Percentiles rank a stretch among this genome's conserved stretches.
phyloP scores from a whole-genome alignment of 1,140 invertebrate genomes.

The Globodera ellingtonae region DNA sequence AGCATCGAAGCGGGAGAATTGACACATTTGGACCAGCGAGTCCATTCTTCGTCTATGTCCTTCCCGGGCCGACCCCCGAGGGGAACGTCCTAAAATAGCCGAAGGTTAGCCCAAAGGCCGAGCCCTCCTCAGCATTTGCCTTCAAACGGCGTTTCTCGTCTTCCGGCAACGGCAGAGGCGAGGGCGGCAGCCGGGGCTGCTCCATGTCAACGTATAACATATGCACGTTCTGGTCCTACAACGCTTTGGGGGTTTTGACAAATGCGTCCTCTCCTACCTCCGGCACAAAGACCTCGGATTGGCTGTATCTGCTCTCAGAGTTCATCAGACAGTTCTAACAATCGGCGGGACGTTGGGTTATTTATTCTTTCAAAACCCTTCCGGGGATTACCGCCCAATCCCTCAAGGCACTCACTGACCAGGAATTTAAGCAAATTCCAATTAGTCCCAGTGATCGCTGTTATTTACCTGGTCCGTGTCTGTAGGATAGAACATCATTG shows the following conservation, averaged over 20 bases:
- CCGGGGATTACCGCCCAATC: too few species aligned
- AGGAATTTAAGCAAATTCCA: too few species aligned
- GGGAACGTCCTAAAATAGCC: conserved; percentile 10
- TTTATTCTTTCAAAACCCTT: not conserved
- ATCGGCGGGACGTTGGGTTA: not conserved
- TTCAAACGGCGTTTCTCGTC: not conserved
- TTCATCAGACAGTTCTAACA: conserved; percentile 41
- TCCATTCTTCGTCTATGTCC: conserved; percentile 24
- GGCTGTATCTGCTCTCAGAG: conserved; percentile 37
- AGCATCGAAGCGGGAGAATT: not conserved
- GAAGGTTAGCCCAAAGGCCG: conserved; percentile 1
- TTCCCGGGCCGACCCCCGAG: not conserved
- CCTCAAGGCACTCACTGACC: too few species aligned
- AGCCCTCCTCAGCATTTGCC: not conserved
- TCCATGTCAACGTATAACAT: conserved; percentile 21
- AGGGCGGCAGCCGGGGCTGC: not conserved
- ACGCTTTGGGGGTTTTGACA: not conserved
- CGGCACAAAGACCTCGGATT: conserved; percentile 39
- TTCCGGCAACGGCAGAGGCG: not conserved
- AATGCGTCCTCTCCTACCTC: conserved; percentile 20
- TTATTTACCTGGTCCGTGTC: conserved; percentile 30
- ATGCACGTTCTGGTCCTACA: conserved; percentile 12
- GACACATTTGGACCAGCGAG: conserved; percentile 33
- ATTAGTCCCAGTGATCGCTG: too few species aligned
- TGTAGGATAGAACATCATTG: conserved; percentile 36